phyloP scores from a whole-genome alignment of 2,113 vertebrate genomes.

The Otis tarda region DNA sequence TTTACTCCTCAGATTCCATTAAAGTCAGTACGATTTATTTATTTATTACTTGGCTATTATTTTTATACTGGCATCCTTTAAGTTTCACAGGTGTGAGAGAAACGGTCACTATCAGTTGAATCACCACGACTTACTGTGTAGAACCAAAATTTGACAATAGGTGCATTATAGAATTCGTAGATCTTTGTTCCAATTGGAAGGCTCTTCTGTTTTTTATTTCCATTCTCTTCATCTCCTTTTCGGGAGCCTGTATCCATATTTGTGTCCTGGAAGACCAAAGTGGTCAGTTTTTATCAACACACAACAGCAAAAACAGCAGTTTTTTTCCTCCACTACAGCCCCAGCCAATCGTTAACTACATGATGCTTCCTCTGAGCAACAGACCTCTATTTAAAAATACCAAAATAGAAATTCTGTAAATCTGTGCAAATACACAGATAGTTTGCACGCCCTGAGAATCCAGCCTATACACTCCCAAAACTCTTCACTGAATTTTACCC shows the following conservation, averaged over 20 bases:
- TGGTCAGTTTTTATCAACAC: not conserved
- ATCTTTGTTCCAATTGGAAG: slow-evolving; percentile 91
- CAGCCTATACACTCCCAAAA: not conserved
- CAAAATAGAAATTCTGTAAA: not conserved
- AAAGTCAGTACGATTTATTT: not conserved
- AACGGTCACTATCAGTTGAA: not conserved
- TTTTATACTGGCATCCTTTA: not conserved
- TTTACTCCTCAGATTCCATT: not conserved
- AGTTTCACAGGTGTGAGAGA: not conserved
- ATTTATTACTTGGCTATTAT: not conserved
- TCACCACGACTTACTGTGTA: slow-evolving; percentile 86
- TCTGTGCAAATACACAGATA: not conserved
- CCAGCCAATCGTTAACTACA: not conserved
- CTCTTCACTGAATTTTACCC: not conserved
- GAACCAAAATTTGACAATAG: slow-evolving; percentile 99
- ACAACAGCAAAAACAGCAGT: not conserved
- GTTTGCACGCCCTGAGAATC: not conserved
- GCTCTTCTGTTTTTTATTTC: slow-evolving; percentile 82
- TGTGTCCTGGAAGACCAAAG: slow-evolving; percentile 79
- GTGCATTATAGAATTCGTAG: slow-evolving; percentile 97
- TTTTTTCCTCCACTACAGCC: not conserved
- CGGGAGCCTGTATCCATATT: slow-evolving; percentile 83
- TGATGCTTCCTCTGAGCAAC: not conserved
- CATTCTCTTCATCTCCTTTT: slow-evolving; percentile 94
- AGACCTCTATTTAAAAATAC: not conserved